phyloP scores from a whole-genome alignment of 2,797 vertebrate genomes.

The Setipinna tenuifilis region DNA sequence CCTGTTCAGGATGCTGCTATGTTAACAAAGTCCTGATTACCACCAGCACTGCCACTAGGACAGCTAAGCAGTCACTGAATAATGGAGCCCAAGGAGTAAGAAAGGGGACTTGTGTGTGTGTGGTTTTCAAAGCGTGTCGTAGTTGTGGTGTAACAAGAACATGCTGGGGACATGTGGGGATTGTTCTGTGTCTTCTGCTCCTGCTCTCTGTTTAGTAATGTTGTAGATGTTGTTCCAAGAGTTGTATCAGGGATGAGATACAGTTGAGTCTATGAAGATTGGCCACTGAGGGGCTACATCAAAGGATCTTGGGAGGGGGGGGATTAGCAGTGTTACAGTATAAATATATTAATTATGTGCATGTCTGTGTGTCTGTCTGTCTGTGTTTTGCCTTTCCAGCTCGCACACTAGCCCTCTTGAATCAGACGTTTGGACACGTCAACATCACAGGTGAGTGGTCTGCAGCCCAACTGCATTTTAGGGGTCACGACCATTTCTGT shows the following conservation, averaged over 20 bases:
- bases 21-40: background rate
- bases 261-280: background rate
- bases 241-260: background rate
- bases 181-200: background rate
- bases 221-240: slow-evolving; percentile 17
- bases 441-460: background rate
- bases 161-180: background rate
- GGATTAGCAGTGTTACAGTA: background rate
- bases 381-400: background rate
- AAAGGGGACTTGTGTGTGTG: background rate
- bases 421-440: background rate
- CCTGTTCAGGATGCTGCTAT: background rate
- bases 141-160: background rate
- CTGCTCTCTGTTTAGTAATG: background rate
- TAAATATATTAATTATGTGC: background rate
- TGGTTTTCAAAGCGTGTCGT: background rate
- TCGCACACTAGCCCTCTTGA: slow-evolving; percentile 8
- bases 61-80: background rate
- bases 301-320: background rate
- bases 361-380: background rate
- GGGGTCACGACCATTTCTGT: background rate
- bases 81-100: background rate
- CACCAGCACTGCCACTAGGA: background rate
- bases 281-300: background rate
- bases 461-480: background rate